A percentile compares a stretch with the other conserved stretches of the same genome.
Evolutionary conservation across 1,140 invertebrate species (phyloP).

Genomic region (Aphelinus certus): DNA sequence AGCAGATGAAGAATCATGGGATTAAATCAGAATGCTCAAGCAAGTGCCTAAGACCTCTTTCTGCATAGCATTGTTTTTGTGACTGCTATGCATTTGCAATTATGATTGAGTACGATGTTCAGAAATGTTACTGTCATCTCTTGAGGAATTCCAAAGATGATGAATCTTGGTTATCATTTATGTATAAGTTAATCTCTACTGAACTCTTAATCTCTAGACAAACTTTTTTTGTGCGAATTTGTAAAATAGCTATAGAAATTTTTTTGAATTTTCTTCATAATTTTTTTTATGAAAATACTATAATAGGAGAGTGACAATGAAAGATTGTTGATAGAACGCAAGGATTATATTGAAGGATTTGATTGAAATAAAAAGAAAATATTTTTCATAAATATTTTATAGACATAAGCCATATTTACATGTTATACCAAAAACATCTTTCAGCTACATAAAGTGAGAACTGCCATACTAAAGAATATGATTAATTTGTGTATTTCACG

Average conservation of each 20-base stretch:
- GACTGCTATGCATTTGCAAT: not conserved
- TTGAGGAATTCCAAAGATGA: slow-evolving; percentile 23
- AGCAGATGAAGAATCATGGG: slow-evolving; percentile 37
- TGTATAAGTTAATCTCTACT: slow-evolving; percentile 1
- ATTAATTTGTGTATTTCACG: slow-evolving; percentile 16
- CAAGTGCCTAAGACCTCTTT: slow-evolving; percentile 26
- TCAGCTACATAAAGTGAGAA: slow-evolving; percentile 27
- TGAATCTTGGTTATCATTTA: slow-evolving; percentile 6
- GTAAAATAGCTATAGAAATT: slow-evolving; percentile 5
- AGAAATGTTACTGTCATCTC: not conserved
- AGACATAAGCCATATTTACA: slow-evolving; percentile 38
- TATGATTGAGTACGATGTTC: slow-evolving; percentile 12
- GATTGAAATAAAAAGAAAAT: slow-evolving; percentile 21
- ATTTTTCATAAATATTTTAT: slow-evolving; percentile 36
- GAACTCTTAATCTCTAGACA: not conserved
- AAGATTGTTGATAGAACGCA: slow-evolving; percentile 18
- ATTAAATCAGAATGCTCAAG: slow-evolving; percentile 17
- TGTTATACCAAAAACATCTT: slow-evolving; percentile 30
- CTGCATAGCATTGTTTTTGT: not conserved
- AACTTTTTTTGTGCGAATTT: slow-evolving; percentile 5
- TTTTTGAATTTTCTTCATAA: slow-evolving; percentile 10
- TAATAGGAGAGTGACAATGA: slow-evolving; percentile 1
- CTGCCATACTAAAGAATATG: slow-evolving; percentile 28
- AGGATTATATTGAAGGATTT: slow-evolving; percentile 22
- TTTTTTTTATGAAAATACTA: slow-evolving; percentile 15